Evolutionary conservation across 2,113 vertebrate species (phyloP).

Genomic region (Leucoraja erinaceus): DNA sequence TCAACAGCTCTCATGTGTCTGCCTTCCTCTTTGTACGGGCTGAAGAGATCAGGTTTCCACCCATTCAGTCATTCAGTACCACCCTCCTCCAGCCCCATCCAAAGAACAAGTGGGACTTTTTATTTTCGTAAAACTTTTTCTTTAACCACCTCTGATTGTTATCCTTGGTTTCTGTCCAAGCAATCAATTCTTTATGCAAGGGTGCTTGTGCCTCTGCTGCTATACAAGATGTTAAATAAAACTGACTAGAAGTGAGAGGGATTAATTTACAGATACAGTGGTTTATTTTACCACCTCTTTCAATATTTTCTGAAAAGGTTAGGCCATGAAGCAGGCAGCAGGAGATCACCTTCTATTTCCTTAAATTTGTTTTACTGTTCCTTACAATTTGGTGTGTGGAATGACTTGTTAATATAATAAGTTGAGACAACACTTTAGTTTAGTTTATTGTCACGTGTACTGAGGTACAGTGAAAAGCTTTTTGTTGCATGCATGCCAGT

Average conservation of each 20-base stretch:
- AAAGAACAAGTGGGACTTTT: slow-evolving; percentile 31
- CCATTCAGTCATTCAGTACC: slow-evolving; percentile 32
- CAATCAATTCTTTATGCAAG: slow-evolving; percentile 27
- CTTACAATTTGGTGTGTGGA: background rate
- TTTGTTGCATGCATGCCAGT: no score
- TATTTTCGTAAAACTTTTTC: slow-evolving; percentile 16
- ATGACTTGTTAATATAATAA: background rate
- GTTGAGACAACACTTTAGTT: background rate
- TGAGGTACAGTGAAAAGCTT: no score
- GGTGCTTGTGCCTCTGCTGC: background rate
- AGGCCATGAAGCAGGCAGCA: background rate
- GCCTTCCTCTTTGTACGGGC: background rate
- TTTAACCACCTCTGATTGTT: background rate
- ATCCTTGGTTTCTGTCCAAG: slow-evolving; percentile 22
- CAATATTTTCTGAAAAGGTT: background rate
- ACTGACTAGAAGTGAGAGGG: background rate
- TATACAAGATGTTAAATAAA: slow-evolving; percentile 19
- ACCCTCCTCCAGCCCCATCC: background rate
- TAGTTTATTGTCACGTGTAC: no score
- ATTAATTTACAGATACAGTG: background rate
- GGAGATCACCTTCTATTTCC: background rate
- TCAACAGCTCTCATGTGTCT: slow-evolving; percentile 14
- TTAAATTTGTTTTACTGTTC: background rate
- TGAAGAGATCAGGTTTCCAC: slow-evolving; percentile 23
- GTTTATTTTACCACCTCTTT: slow-evolving; percentile 16